Evolutionary conservation across 2,113 vertebrate genomes (phyloP).

Genomic region (Nettapus auritus): DNA sequence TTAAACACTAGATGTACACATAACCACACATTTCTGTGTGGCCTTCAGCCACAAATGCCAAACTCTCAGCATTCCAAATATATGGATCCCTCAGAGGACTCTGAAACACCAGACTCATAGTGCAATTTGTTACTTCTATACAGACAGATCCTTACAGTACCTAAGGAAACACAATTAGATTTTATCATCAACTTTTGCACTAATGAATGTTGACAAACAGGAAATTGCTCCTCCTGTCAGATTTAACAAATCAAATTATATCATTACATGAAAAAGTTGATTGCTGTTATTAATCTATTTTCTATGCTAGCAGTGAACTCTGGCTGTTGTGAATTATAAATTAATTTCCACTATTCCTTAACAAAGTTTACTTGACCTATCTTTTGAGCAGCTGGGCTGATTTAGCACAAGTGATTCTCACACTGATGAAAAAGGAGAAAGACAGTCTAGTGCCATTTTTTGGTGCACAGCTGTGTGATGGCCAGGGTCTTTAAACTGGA

Average conservation of each 20-base stretch:
- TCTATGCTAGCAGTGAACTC: background rate
- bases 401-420: rapidly evolving
- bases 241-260: background rate
- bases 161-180: rapidly evolving
- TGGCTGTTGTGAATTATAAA: background rate
- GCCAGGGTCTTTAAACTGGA: background rate
- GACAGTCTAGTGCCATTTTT: background rate
- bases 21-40: background rate
- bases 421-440: background rate
- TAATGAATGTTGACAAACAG: background rate
- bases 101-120: background rate
- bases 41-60: background rate
- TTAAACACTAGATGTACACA: background rate
- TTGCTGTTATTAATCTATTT: background rate
- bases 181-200: background rate
- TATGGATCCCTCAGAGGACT: background rate
- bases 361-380: background rate
- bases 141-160: background rate
- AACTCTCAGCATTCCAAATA: background rate
- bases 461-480: no score
- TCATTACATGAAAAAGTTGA: background rate
- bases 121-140: background rate
- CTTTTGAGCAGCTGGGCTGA: no score
- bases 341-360: background rate
- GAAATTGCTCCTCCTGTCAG: background rate